These are phyloP conservation scores for Tenthredo mesomela DNA, from an alignment of 2,888 invertebrate genomes.

Conservation along the genomic window DNA sequence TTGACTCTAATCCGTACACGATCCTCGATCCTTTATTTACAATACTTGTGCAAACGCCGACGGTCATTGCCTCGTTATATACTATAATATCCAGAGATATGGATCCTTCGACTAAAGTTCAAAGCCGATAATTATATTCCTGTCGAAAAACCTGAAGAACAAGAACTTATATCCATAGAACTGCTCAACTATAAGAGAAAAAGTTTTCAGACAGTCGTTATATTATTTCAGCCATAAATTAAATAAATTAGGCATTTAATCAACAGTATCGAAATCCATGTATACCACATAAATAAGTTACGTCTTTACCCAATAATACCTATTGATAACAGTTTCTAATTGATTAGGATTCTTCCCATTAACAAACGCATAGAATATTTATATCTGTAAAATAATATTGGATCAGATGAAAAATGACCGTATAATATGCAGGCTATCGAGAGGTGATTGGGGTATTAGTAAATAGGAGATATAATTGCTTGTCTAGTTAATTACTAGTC, in stretches of 20 bases:
- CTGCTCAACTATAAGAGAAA: not conserved
- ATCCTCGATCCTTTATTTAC: slow-evolving; percentile 40
- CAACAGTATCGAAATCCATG: not conserved
- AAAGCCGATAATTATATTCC: not conserved
- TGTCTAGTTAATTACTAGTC: slow-evolving; percentile 26
- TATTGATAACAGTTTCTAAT: not conserved
- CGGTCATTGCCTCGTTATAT: slow-evolving; percentile 24
- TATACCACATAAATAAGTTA: not conserved
- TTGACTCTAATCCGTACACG: slow-evolving; percentile 29
- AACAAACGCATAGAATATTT: not conserved
- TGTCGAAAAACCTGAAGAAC: slow-evolving; percentile 2
- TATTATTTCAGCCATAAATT: not conserved
- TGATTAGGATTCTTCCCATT: not conserved
- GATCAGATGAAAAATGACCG: not conserved
- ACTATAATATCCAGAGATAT: not conserved
- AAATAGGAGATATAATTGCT: not conserved
- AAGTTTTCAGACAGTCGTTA: not conserved
- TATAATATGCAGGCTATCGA: not conserved
- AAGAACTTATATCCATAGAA: not conserved
- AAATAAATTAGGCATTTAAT: not conserved
- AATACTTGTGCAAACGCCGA: slow-evolving; percentile 23
- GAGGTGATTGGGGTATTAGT: not conserved
- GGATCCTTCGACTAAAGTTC: not conserved
- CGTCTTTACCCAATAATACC: not conserved
- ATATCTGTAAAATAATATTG: not conserved